Evolutionary conservation across 2,888 invertebrate species (phyloP), one percentile per base, ranked within the genome.

Genomic region (Yponomeuta plumbellus): DNA sequence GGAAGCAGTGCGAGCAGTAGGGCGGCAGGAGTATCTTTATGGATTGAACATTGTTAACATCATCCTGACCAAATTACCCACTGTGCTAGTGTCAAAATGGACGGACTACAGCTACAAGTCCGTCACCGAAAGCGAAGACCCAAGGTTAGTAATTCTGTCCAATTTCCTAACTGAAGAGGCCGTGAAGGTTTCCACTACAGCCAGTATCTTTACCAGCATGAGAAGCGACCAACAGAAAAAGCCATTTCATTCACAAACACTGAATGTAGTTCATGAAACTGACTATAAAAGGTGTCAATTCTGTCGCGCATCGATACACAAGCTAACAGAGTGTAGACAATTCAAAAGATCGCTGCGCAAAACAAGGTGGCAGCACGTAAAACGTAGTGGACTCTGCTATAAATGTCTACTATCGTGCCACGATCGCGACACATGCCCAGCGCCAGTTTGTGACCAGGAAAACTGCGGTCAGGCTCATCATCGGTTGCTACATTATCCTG

Each of bases 341-440:
- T 74, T 74, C 61, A 67, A 67, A 67, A 70, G 68, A 20, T 65
- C 73, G 23, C 17, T 73, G 39, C 68, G 71, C 11, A 73, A 72
- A 66, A 68, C 66, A 20, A 52, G 70, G 34, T 71, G 69, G 72
- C 59, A 23, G 5, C 64, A 58, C 44, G 69, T 72, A 3, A 70
- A 70, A 20, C 68, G 67, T 2, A 26, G 66, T 13, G 68, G 69
- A 11, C 17, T 73, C 44, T 69, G 70, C 34, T 71, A 66, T 26
- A 71, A 72, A 52, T 72, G 71, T 64, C 56, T 72, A 66, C 11
- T 68, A 21, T 61, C 68, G 13, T 66, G 64, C 8, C 72, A 72
- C 61, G 66, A 67, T 39, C 64, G 68, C 65, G 65, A 68, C 11
- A 67, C 66, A 17, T 70, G 70, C 66, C 39, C 66, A 17, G 70